Conservation (phyloP, 1,140 invertebrate species). For the Physella acuta region DNA sequence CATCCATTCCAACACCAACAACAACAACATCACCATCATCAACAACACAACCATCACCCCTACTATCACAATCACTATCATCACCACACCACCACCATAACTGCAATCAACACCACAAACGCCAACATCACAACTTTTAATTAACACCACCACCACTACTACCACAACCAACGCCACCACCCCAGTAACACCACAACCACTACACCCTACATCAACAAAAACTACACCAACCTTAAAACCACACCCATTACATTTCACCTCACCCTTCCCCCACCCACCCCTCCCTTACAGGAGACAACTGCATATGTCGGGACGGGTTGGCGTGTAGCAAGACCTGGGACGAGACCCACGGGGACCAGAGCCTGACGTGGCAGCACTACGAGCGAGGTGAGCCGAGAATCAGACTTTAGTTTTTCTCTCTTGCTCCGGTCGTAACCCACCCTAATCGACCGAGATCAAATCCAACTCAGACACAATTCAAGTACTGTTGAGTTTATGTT, state of each 20-base stretch:
- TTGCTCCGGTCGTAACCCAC: no score
- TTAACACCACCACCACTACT: not conserved
- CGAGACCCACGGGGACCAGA: conserved; percentile 18
- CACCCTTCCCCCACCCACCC: not conserved
- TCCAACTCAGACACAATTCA: no score
- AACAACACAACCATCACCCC: not conserved
- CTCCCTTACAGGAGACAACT: not conserved
- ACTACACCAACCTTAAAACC: not conserved
- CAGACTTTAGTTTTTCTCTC: no score
- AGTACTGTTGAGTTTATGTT: no score
- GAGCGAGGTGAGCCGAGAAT: conserved; percentile 32
- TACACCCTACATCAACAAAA: not conserved
- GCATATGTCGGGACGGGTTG: conserved; percentile 13
- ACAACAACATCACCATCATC: not conserved
- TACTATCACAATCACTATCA: not conserved
- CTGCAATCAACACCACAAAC: not conserved
- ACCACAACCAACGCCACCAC: not conserved
- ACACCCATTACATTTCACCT: not conserved
- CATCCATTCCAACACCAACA: not conserved
- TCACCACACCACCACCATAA: not conserved
- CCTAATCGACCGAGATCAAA: no score
- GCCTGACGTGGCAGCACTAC: conserved; percentile 42
- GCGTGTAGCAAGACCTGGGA: conserved; percentile 31
- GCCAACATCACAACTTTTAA: not conserved
- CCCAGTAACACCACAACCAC: not conserved